These are phyloP conservation scores for Atta texana DNA, from an alignment of 1,140 invertebrate genomes.

Conservation along the genomic window DNA sequence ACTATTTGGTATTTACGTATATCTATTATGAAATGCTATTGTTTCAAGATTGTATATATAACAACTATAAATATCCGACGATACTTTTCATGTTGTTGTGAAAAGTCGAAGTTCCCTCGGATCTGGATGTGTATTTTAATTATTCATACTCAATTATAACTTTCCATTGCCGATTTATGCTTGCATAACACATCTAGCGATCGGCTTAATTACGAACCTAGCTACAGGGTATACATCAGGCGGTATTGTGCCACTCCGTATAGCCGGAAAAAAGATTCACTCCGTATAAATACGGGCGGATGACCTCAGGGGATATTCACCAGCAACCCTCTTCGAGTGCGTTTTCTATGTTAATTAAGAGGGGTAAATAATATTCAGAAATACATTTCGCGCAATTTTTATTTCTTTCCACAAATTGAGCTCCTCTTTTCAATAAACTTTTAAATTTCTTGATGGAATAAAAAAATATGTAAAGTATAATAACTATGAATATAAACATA, in stretches of 20 bases:
- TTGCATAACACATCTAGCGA: conserved; percentile 71
- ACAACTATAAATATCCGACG: conserved; percentile 43
- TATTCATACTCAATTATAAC: conserved; percentile 75
- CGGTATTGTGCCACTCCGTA: conserved; percentile 56
- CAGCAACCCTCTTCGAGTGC: conserved; percentile 27
- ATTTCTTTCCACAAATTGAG: neutral
- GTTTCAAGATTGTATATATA: conserved; percentile 12
- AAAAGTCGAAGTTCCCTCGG: conserved; percentile 19
- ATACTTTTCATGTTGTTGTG: conserved; percentile 47
- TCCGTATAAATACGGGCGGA: conserved; percentile 63
- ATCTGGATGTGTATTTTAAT: conserved; percentile 56
- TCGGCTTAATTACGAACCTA: conserved; percentile 61
- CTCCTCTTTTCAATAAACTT: conserved; percentile 1
- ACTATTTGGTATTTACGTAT: neutral
- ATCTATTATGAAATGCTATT: conserved; percentile 8
- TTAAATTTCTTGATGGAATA: neutral
- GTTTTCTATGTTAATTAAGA: conserved; percentile 65
- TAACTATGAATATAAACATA: neutral
- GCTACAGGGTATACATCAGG: conserved; percentile 48
- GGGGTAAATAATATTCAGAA: conserved; percentile 59
- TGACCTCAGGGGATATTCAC: conserved; percentile 29
- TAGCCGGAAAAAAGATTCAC: conserved; percentile 50
- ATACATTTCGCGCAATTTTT: conserved; percentile 35
- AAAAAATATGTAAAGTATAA: conserved; percentile 5
- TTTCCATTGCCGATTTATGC: conserved; percentile 61